phyloP scores from a whole-genome alignment of 1,140 invertebrate genomes.

The Pseudomyrmex flavicornis region DNA sequence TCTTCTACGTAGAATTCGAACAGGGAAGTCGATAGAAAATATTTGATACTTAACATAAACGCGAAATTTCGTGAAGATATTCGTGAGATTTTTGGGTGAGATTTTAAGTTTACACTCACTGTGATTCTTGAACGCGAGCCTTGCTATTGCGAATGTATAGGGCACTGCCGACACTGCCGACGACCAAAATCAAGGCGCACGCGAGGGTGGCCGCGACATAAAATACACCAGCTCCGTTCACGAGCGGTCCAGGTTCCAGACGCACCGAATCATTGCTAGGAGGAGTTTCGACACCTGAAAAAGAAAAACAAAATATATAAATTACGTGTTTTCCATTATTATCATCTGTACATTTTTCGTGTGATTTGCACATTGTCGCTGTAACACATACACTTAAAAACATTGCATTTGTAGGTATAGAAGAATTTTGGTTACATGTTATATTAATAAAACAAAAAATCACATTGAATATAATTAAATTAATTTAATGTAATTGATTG shows the following conservation, averaged over 20 bases:
- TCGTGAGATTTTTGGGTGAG: no score
- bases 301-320: conserved; percentile 45
- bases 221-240: conserved; percentile 89
- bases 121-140: conserved; percentile 90
- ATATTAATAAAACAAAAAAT: no score
- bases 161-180: conserved; percentile 89
- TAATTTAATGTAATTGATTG: neutral
- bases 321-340: neutral
- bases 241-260: conserved; percentile 87
- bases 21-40: neutral
- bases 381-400: neutral
- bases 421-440: neutral
- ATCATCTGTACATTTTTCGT: neutral
- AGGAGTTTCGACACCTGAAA: conserved; percentile 85
- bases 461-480: neutral
- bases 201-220: conserved; percentile 93
- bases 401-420: neutral
- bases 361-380: neutral
- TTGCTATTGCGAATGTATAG: conserved; percentile 93
- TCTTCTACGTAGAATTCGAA: neutral
- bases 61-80: no score
- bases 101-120: conserved; percentile 86
- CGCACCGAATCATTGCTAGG: conserved; percentile 88
- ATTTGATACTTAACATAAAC: no score
- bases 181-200: conserved; percentile 90